Conservation (phyloP, 2,113 vertebrate genomes). For the Deroptyus accipitrinus region DNA sequence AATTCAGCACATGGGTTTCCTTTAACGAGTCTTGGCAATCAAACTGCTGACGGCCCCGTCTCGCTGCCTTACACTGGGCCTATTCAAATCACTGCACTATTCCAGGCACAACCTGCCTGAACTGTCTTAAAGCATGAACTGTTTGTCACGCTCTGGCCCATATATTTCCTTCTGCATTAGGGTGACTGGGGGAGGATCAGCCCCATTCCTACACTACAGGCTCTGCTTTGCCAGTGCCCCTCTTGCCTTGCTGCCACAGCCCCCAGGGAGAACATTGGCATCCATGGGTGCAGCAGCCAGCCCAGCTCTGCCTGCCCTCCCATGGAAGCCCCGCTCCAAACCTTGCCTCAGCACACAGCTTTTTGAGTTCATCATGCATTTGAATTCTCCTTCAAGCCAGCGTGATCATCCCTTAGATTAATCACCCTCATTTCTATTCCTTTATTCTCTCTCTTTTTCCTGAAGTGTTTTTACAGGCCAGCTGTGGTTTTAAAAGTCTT, state of each 20-base stretch:
- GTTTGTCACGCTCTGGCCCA: background rate
- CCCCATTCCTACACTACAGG: background rate
- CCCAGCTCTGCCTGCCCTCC: background rate
- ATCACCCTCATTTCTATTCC: background rate
- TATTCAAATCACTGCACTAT: background rate
- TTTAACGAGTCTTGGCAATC: background rate
- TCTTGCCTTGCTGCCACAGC: background rate
- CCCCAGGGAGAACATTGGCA: too few species aligned
- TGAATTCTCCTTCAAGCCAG: background rate
- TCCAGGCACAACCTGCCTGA: background rate
- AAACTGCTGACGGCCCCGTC: background rate
- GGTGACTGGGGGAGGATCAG: background rate
- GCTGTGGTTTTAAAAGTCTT: conserved; percentile 57
- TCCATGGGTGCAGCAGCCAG: too few species aligned
- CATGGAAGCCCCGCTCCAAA: background rate
- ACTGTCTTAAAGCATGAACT: background rate
- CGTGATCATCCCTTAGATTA: background rate
- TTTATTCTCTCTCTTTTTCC: background rate
- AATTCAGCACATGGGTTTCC: background rate
- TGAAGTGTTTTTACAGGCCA: conserved; percentile 40
- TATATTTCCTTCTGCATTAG: background rate
- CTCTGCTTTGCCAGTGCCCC: background rate
- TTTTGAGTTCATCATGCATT: background rate
- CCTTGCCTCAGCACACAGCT: background rate
- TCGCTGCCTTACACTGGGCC: background rate